These are phyloP conservation scores for Dendrocopos noguchii DNA, from an alignment of 2,113 vertebrate species.

Conservation along the genomic window DNA sequence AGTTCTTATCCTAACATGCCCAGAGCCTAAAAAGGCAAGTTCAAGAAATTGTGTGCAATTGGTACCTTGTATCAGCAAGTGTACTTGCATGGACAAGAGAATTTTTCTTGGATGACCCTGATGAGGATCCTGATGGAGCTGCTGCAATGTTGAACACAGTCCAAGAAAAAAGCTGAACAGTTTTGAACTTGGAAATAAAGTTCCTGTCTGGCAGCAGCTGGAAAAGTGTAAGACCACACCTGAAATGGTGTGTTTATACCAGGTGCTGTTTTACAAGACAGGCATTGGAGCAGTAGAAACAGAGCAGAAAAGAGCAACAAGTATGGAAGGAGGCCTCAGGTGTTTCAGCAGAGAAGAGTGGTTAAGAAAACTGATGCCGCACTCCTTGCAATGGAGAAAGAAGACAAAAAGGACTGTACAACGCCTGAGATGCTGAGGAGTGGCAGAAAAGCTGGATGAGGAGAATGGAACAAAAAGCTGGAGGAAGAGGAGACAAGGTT, in stretches of 20 bases:
- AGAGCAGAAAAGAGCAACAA: slow-evolving; percentile 6
- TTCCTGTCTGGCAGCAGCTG: slow-evolving; percentile 9
- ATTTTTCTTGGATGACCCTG: neutral
- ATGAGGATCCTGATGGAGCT: neutral
- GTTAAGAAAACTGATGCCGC: neutral
- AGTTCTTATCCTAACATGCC: neutral
- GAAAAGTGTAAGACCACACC: slow-evolving; percentile 34
- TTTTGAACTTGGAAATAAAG: slow-evolving; percentile 15
- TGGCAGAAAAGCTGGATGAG: neutral
- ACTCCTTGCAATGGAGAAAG: neutral
- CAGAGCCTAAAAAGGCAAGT: neutral
- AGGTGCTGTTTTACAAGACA: slow-evolving; percentile 14
- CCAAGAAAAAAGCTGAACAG: neutral
- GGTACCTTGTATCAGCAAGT: rapidly evolving
- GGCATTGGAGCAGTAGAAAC: slow-evolving; percentile 24
- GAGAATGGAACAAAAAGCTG: slow-evolving; percentile 15
- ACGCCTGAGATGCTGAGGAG: neutral
- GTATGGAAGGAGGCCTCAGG: slow-evolving; percentile 22
- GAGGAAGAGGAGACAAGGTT: slow-evolving; percentile 14
- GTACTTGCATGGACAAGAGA: neutral
- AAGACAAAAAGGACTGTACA: neutral
- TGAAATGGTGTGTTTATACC: slow-evolving; percentile 59
- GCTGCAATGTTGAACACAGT: rapidly evolving
- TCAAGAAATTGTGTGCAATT: neutral
- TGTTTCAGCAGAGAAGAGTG: slow-evolving; percentile 1